Base-by-base conservation (phyloP, 1,140 invertebrate genomes). In the Bradynema listronoti region DNA sequence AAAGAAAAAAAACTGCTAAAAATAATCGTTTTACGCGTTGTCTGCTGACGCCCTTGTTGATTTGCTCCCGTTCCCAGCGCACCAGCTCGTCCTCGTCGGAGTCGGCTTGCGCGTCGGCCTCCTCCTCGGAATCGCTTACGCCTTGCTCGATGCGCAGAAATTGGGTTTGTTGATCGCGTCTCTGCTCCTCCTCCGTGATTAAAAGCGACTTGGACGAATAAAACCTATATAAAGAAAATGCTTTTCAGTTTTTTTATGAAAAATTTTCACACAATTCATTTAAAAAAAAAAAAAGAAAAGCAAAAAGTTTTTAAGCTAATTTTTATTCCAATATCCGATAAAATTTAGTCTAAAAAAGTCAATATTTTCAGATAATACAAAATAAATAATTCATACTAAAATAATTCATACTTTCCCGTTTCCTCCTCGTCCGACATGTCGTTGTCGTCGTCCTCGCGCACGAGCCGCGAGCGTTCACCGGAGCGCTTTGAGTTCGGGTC, bases 371-470 rank as follows among this genome's bases (percentile, higher is more conserved):
- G 30, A 16, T 6, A 46, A 60, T 42, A 16, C 11, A n/a, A 22
- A 58, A 24, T 33, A 25, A 1, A 25, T 11, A 9, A 30, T 24
- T 6, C 9, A 53, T 25, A 19, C 16, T n/a, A n/a, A n/a, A n/a
- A n/a, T n/a, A n/a, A n/a, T 39, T 45, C 27, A 36, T 14, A 11
- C 46, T 29, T 36, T 9, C 62, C 62, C 16, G 25, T 49, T 24
- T 63, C 47, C 7, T 72, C 69, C 22, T 72, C 68, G 41, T 70
- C 68, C 25, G 67, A 66, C 39, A 72, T 49, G 34, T 70, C 68
- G 30, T 70, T 70, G 33, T 70, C 68, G 56, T n/a, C 27, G 32
- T 70, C 68, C 39, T 70, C 68, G 16, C 68, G 47, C n/a, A 70
- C 67, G 6, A 69, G 50, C 4, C 66, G 27, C 2, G 63, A n/a